phyloP scores from a whole-genome alignment of 2,888 invertebrate species.

The Acronicta aceris region DNA sequence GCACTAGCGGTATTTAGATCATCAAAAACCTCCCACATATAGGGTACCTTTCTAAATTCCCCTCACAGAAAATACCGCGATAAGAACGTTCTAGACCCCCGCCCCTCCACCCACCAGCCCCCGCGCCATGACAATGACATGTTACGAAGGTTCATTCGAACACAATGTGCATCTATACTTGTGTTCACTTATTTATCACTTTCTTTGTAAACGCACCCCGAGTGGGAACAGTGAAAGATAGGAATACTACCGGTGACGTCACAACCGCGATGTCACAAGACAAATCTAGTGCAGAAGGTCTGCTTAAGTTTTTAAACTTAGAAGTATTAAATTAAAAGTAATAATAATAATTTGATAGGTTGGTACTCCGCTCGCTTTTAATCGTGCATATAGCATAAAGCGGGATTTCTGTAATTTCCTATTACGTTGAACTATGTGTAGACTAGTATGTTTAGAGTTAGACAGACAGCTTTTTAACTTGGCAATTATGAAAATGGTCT shows the following conservation, averaged over 20 bases:
- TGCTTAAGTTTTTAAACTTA: too few relatives aligned
- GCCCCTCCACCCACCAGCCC: too few relatives aligned
- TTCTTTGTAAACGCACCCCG: conserved; percentile 18
- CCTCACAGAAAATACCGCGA: conserved; percentile 1
- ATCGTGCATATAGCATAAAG: too few relatives aligned
- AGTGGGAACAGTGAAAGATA: too few relatives aligned
- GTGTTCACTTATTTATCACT: conserved; percentile 32
- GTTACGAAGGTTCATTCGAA: conserved; percentile 24
- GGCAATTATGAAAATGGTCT: too few relatives aligned
- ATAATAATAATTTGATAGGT: too few relatives aligned
- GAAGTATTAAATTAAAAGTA: too few relatives aligned
- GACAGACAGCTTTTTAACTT: too few relatives aligned
- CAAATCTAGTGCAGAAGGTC: not conserved
- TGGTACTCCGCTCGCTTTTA: too few relatives aligned
- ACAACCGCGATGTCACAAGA: not conserved
- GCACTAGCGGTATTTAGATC: conserved; percentile 3
- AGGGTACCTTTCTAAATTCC: conserved; percentile 2
- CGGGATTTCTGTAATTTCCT: too few relatives aligned
- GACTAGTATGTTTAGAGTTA: too few relatives aligned
- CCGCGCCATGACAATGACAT: conserved; percentile 17
- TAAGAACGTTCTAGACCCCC: conserved; percentile 1
- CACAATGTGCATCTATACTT: conserved; percentile 5
- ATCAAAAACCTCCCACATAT: conserved; percentile 4
- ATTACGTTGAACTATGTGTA: too few relatives aligned
- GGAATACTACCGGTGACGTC: not conserved